Evolutionary conservation across 2,888 invertebrate species (phyloP).

Genomic region (Dasypogon diadema): DNA sequence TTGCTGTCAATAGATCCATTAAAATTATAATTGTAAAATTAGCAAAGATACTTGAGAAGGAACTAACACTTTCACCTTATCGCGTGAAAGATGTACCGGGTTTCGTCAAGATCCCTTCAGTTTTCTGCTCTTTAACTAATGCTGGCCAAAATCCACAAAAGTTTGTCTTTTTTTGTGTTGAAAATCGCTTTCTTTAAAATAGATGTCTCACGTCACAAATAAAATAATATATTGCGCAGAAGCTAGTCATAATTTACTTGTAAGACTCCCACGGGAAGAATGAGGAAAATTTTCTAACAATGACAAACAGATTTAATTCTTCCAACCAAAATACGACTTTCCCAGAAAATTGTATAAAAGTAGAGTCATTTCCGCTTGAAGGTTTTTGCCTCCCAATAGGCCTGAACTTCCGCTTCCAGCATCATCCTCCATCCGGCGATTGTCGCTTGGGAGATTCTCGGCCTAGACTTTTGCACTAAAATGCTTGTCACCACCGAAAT

Average conservation of each 20-base stretch:
- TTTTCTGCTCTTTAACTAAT: too few species aligned
- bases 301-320: slow-evolving; percentile 37
- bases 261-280: not conserved
- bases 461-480: not conserved
- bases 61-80: too few species aligned
- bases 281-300: slow-evolving; percentile 1
- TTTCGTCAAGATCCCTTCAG: too few species aligned
- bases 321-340: not conserved
- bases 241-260: not conserved
- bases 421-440: slow-evolving; percentile 1
- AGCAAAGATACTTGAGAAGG: too few species aligned
- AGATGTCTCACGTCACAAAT: too few species aligned
- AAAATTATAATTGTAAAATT: too few species aligned
- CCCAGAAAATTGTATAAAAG: not conserved
- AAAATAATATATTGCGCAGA: not conserved
- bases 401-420: slow-evolving; percentile 10
- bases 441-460: slow-evolving; percentile 10
- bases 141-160: too few species aligned
- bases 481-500: not conserved
- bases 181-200: too few species aligned
- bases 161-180: too few species aligned
- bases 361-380: not conserved
- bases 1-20: too few species aligned
- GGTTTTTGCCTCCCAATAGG: not conserved
- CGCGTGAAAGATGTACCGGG: too few species aligned